A percentile compares a stretch with the other conserved stretches of the same genome.
Evolutionary conservation across 2,113 vertebrate genomes (phyloP).

Genomic region (Rhinolophus sinicus): DNA sequence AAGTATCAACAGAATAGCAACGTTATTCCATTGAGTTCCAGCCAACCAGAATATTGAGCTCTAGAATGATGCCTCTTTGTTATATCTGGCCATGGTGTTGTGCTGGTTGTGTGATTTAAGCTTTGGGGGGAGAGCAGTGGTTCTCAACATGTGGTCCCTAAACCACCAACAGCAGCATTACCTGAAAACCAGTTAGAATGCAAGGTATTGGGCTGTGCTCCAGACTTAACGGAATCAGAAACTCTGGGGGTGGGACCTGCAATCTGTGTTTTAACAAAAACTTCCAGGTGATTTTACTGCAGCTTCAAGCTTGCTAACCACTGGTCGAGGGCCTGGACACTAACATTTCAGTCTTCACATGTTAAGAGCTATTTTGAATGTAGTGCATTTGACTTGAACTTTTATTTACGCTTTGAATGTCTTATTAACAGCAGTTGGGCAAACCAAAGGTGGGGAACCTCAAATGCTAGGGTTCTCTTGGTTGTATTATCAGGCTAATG

Average conservation of each 20-base stretch:
- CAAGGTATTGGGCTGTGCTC: neutral
- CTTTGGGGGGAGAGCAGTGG: neutral
- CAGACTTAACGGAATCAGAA: neutral
- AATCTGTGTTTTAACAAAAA: neutral
- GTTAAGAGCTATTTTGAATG: neutral
- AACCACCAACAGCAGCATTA: no score
- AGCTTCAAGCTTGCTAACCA: neutral
- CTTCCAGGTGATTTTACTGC: neutral
- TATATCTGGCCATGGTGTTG: neutral
- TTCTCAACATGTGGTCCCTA: neutral
- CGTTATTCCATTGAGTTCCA: neutral
- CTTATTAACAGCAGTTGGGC: neutral
- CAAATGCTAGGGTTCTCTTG: neutral
- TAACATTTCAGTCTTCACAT: neutral
- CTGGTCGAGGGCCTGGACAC: no score
- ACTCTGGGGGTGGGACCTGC: neutral
- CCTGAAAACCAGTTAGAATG: neutral
- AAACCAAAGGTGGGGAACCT: neutral
- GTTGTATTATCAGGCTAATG: neutral
- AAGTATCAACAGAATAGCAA: conserved; percentile 39
- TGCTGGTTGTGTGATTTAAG: neutral
- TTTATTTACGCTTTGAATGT: neutral
- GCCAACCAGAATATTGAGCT: neutral
- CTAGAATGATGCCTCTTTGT: neutral
- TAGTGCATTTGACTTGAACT: neutral